Evolutionary conservation across 2,113 vertebrate species (phyloP).

Genomic region (Gymnocephalus cernua): DNA sequence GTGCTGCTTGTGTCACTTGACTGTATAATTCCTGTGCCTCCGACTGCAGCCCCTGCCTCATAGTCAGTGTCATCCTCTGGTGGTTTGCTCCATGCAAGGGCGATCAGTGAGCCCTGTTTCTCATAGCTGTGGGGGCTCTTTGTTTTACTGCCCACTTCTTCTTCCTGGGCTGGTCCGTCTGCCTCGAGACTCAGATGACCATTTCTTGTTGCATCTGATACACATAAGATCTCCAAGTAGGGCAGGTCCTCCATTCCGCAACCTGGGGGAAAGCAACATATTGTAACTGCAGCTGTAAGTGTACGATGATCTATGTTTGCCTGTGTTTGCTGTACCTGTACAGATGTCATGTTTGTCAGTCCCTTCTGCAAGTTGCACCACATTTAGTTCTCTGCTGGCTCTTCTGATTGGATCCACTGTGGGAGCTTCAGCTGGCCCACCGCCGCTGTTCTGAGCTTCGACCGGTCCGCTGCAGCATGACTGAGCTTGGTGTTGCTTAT

Average conservation of each 20-base stretch:
- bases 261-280: constrained; percentile 46
- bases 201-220: constrained; percentile 31
- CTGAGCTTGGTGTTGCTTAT: constrained; percentile 9
- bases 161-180: constrained; percentile 7
- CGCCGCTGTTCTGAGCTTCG: not conserved
- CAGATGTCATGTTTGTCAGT: constrained; percentile 64
- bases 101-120: constrained; percentile 82
- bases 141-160: constrained; percentile 2
- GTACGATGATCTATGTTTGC: not conserved
- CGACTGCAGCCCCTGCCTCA: constrained; percentile 9
- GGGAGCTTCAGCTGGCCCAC: not conserved
- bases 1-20: not conserved
- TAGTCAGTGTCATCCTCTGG: constrained; percentile 30
- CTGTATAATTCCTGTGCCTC: not conserved
- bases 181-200: not conserved
- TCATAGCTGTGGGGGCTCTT: constrained; percentile 53
- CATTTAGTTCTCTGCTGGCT: not conserved
- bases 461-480: not conserved
- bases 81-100: constrained; percentile 83
- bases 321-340: constrained; percentile 65
- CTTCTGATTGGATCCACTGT: not conserved
- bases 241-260: constrained; percentile 80
- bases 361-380: constrained; percentile 19
- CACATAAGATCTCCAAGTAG: constrained; percentile 82
- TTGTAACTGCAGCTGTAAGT: constrained; percentile 1